Percentiles rank a stretch among this genome's conserved stretches.
phyloP scores from a whole-genome alignment of 2,888 invertebrate genomes.

The Scaptomyza tumidula region DNA sequence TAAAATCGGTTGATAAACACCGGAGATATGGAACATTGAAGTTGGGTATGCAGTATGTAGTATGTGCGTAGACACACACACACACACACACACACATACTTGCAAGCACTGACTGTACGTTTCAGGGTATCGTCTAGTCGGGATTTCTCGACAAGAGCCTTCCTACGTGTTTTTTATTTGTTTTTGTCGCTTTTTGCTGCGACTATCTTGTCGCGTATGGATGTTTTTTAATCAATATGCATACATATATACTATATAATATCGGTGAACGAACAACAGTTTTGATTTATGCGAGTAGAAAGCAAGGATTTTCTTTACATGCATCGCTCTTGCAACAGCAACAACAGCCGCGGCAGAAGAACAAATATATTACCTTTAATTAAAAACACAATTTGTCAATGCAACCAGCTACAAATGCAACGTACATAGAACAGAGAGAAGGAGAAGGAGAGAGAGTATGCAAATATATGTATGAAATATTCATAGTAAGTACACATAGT shows the following conservation, averaged over 20 bases:
- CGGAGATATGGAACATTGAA: too few species aligned
- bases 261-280: not conserved
- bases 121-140: too few species aligned
- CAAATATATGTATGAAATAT: constrained; percentile 21
- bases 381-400: constrained; percentile 65
- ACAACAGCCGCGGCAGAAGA: constrained; percentile 14
- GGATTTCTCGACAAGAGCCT: too few species aligned
- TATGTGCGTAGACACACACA: too few species aligned
- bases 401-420: constrained; percentile 9
- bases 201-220: not conserved
- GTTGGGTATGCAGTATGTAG: too few species aligned
- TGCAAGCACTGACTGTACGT: too few species aligned
- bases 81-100: too few species aligned
- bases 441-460: not conserved
- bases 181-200: not conserved
- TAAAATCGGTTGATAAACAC: too few species aligned
- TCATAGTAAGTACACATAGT: constrained; percentile 6
- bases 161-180: not conserved
- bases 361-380: constrained; percentile 68
- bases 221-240: constrained; percentile 2
- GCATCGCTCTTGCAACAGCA: constrained; percentile 23
- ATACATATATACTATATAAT: not conserved
- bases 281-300: constrained; percentile 15
- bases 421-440: not conserved
- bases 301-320: constrained; percentile 40